Conservation (phyloP, 2,888 invertebrate genomes). For the Apamea epomidion region DNA sequence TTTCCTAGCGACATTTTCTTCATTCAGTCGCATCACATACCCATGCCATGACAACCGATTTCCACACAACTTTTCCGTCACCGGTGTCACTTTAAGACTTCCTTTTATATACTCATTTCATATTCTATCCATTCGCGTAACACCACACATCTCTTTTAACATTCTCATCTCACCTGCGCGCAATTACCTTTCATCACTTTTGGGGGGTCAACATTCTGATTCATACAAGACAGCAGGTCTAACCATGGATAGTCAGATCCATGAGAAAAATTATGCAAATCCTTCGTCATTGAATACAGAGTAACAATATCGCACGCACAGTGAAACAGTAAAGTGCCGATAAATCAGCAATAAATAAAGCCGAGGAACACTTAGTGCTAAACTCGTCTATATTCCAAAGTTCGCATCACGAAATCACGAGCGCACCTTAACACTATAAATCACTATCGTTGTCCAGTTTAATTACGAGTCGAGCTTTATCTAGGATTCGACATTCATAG, state of each 20-base stretch:
- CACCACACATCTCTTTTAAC: too few relatives aligned
- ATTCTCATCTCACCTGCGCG: too few relatives aligned
- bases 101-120: too few relatives aligned
- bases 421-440: slow-evolving; percentile 68
- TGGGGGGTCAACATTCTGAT: too few relatives aligned
- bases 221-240: too few relatives aligned
- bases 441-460: slow-evolving; percentile 73
- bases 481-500: slow-evolving; percentile 74
- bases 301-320: slow-evolving; percentile 4
- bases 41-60: too few relatives aligned
- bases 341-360: slow-evolving; percentile 55
- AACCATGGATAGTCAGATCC: background rate
- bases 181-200: too few relatives aligned
- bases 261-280: background rate
- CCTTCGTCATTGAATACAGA: background rate
- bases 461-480: slow-evolving; percentile 74
- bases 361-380: slow-evolving; percentile 35
- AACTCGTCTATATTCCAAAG: slow-evolving; percentile 46
- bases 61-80: too few relatives aligned
- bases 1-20: too few relatives aligned
- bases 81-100: too few relatives aligned
- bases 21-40: too few relatives aligned
- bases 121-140: too few relatives aligned
- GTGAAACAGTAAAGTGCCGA: slow-evolving; percentile 15
- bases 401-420: slow-evolving; percentile 63